These are phyloP conservation scores for Cichladusa arquata DNA, from an alignment of 2,113 vertebrate genomes.

Conservation along the genomic window DNA sequence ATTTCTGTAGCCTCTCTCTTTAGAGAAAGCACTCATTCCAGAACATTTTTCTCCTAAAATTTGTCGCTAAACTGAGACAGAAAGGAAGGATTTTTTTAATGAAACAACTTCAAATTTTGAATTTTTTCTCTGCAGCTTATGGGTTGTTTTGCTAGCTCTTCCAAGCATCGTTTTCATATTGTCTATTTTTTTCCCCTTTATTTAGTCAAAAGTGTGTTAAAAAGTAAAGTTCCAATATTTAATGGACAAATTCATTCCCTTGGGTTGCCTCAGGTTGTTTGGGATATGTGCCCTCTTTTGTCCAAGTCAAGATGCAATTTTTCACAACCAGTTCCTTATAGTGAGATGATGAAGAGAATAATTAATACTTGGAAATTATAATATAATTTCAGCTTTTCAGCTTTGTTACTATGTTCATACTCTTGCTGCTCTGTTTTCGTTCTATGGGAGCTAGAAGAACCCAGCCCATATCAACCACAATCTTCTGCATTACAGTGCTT, in stretches of 20 bases:
- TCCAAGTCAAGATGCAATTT: not conserved
- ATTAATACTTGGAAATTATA: not conserved
- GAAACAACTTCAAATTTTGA: not conserved
- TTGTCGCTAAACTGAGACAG: no score
- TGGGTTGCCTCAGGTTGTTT: not conserved
- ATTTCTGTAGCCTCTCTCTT: not conserved
- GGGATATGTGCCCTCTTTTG: not conserved
- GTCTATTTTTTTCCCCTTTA: not conserved
- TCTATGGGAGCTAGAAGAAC: not conserved
- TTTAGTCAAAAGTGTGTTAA: not conserved
- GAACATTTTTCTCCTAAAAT: not conserved
- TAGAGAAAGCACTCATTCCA: not conserved
- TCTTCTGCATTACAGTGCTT: not conserved
- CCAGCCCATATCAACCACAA: accelerated
- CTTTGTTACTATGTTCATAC: not conserved
- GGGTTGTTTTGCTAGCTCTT: not conserved
- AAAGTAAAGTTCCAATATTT: not conserved
- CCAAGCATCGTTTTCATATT: not conserved
- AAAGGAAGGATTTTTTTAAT: not conserved
- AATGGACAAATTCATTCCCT: not conserved
- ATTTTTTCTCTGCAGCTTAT: not conserved
- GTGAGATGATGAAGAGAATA: not conserved
- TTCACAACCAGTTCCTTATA: not conserved
- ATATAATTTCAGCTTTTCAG: not conserved
- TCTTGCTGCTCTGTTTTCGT: not conserved